phyloP scores from a whole-genome alignment of 92 coral and sea anemone species.

The Epizoanthus stellaris region DNA sequence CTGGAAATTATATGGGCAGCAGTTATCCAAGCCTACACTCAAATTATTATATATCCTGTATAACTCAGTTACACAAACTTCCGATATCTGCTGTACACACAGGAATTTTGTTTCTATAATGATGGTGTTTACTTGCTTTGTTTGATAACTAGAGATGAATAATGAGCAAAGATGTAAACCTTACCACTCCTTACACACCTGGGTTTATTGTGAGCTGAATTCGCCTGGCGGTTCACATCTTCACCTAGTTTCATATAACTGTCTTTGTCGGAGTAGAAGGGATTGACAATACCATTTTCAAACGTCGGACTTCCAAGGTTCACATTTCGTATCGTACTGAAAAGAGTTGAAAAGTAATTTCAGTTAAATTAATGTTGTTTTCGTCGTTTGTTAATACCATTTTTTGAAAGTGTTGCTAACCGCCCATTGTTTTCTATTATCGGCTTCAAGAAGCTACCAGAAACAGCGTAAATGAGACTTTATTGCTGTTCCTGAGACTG shows the following conservation, averaged over 20 bases:
- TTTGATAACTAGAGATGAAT: background rate
- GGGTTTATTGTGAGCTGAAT: background rate
- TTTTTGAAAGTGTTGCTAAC: too few relatives aligned
- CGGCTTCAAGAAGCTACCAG: too few relatives aligned
- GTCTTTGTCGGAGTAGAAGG: conserved; percentile 27
- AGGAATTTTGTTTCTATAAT: too few relatives aligned
- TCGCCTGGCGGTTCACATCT: background rate
- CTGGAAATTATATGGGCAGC: too few relatives aligned
- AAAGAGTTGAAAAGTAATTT: background rate
- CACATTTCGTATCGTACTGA: background rate
- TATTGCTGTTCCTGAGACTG: too few relatives aligned
- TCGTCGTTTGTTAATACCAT: too few relatives aligned
- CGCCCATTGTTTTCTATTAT: too few relatives aligned
- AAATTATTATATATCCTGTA: too few relatives aligned
- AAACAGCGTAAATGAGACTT: too few relatives aligned
- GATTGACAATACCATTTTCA: conserved; percentile 39
- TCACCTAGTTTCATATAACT: conserved; percentile 29
- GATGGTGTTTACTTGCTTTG: background rate
- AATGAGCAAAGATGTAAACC: background rate
- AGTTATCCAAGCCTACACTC: too few relatives aligned
- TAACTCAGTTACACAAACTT: too few relatives aligned
- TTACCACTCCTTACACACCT: background rate
- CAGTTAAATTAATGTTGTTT: background rate
- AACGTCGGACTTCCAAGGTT: conserved; percentile 26
- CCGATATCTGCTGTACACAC: too few relatives aligned